These are phyloP conservation scores for Pogona vitticeps DNA, from an alignment of 2,113 vertebrate genomes.

Conservation along the genomic window DNA sequence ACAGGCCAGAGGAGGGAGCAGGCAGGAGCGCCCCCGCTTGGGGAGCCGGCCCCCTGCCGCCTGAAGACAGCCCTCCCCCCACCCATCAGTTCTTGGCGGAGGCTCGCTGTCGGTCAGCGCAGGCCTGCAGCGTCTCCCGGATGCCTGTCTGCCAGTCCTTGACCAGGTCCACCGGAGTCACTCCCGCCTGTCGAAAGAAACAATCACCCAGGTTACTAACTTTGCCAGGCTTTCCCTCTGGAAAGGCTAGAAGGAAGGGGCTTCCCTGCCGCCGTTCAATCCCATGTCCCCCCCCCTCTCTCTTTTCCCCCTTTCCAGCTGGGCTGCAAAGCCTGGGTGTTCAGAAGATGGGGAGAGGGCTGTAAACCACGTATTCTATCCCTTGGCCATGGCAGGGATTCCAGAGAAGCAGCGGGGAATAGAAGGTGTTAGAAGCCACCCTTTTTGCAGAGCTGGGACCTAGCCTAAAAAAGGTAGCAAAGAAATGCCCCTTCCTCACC, in stretches of 20 bases:
- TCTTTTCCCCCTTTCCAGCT: not conserved
- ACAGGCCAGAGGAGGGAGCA: rapidly evolving
- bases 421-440: too few relatives aligned
- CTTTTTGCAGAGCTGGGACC: too few relatives aligned
- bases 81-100: slow-evolving; percentile 11
- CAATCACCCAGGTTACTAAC: rapidly evolving
- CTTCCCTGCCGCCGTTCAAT: not conserved
- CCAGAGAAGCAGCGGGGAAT: not conserved
- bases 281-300: not conserved
- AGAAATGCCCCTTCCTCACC: slow-evolving; percentile 27
- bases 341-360: too few relatives aligned
- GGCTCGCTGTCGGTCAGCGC: not conserved
- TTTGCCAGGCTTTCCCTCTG: too few relatives aligned
- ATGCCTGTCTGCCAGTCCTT: slow-evolving; percentile 65
- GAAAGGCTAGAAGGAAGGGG: not conserved
- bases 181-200: slow-evolving; percentile 34
- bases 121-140: slow-evolving; percentile 60
- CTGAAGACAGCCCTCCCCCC: not conserved
- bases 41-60: not conserved
- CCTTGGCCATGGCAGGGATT: not conserved
- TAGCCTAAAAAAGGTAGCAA: too few relatives aligned
- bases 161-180: slow-evolving; percentile 60
- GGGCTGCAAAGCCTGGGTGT: too few relatives aligned
- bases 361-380: too few relatives aligned
- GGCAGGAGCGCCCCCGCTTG: slow-evolving; percentile 3